Conservation (phyloP, 1,140 invertebrate genomes). For the Harlomillsia oculata region DNA sequence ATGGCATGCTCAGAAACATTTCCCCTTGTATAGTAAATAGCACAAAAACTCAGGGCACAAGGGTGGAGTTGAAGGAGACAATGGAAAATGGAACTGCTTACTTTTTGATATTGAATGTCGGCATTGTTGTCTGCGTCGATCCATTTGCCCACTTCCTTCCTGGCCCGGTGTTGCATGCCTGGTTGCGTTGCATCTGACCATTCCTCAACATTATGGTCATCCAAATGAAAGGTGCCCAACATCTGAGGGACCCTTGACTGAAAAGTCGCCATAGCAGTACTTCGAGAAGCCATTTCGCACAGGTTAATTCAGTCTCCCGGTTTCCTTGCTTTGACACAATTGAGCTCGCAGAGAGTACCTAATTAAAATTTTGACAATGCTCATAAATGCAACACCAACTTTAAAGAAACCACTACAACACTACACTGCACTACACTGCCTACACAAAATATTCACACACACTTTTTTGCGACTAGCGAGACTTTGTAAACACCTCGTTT, state of each 20-base stretch:
- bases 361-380: too few relatives aligned
- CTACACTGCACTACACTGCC: not conserved
- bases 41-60: not conserved
- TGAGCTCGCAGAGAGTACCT: not conserved
- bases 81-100: constrained; percentile 2
- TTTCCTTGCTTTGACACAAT: not conserved
- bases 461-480: not conserved
- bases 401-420: not conserved
- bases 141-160: constrained; percentile 35
- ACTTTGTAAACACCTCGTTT: not conserved
- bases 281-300: too few relatives aligned
- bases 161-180: constrained; percentile 23
- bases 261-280: too few relatives aligned
- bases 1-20: not conserved
- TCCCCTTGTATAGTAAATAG: not conserved
- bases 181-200: constrained; percentile 30
- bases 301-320: too few relatives aligned
- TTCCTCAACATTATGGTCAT: constrained; percentile 35
- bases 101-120: constrained; percentile 35
- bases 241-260: constrained; percentile 25
- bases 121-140: constrained; percentile 28
- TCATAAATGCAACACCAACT: constrained; percentile 15
- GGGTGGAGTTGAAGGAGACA: not conserved
- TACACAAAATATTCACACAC: not conserved
- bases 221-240: constrained; percentile 29